Evolutionary conservation across 1,140 invertebrate genomes (phyloP).

Genomic region (Dysdera silvatica): DNA sequence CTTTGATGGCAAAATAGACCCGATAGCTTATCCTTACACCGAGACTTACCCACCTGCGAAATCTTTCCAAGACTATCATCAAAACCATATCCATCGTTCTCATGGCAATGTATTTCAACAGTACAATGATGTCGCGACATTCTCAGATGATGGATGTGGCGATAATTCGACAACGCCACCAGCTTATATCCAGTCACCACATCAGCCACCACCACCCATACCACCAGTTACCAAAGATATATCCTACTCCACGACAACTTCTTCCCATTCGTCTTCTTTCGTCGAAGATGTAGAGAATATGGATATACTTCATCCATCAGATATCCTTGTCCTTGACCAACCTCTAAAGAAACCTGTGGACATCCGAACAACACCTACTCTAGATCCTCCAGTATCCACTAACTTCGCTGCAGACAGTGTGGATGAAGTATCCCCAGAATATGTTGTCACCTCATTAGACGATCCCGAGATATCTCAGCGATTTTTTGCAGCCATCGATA

Average conservation of each 20-base stretch:
- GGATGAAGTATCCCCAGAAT: slow-evolving; percentile 30
- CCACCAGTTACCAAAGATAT: not conserved
- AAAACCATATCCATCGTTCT: too few species aligned
- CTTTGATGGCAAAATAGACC: too few species aligned
- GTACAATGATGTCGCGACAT: too few species aligned
- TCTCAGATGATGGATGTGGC: too few species aligned
- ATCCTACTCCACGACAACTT: not conserved
- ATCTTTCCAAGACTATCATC: too few species aligned
- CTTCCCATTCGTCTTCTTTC: slow-evolving; percentile 4
- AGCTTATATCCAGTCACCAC: not conserved
- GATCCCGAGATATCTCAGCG: slow-evolving; percentile 26
- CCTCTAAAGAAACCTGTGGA: slow-evolving; percentile 10
- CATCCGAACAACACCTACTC: not conserved
- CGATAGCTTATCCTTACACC: too few species aligned
- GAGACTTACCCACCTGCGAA: too few species aligned
- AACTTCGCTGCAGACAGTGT: too few species aligned
- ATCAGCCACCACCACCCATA: slow-evolving; percentile 18
- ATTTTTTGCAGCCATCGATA: slow-evolving; percentile 27
- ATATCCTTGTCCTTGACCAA: slow-evolving; percentile 26
- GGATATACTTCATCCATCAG: slow-evolving; percentile 23
- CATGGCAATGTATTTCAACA: too few species aligned
- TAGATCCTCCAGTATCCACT: too few species aligned
- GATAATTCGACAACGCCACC: too few species aligned
- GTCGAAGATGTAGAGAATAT: slow-evolving; percentile 9
- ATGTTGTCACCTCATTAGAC: slow-evolving; percentile 24